These are phyloP conservation scores for Myathropa florea DNA, from an alignment of 2,888 invertebrate species.

Conservation along the genomic window DNA sequence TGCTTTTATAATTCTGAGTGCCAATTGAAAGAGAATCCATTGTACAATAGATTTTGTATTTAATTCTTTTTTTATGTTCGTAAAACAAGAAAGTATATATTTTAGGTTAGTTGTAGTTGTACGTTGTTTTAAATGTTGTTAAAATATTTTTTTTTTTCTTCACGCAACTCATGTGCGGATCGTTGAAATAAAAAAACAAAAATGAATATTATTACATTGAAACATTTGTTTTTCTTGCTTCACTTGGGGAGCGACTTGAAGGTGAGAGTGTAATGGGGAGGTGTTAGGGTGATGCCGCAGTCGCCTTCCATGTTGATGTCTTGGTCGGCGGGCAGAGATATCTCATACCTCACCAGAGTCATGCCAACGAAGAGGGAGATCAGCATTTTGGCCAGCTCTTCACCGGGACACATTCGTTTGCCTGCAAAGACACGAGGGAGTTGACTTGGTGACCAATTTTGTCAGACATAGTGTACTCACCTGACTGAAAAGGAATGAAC, in stretches of 20 bases:
- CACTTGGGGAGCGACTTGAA: conserved; percentile 58
- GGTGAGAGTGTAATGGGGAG: conserved; percentile 83
- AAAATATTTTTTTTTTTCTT: conserved; percentile 47
- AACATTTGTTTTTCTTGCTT: conserved; percentile 11
- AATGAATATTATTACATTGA: conserved; percentile 41
- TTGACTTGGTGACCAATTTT: not conserved
- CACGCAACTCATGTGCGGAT: conserved; percentile 14
- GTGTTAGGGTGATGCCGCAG: conserved; percentile 88
- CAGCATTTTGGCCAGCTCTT: conserved; percentile 89
- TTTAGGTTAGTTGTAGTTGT: conserved; percentile 32
- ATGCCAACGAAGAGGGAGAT: conserved; percentile 84
- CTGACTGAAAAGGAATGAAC: conserved; percentile 92
- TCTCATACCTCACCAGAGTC: conserved; percentile 83
- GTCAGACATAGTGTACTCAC: conserved; percentile 81
- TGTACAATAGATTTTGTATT: conserved; percentile 54
- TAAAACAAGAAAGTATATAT: conserved; percentile 8
- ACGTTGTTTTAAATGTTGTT: conserved; percentile 63
- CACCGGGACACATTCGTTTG: conserved; percentile 92
- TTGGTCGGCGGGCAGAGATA: conserved; percentile 79
- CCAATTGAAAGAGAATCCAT: conserved; percentile 57
- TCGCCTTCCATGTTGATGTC: conserved; percentile 85
- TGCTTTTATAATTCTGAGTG: conserved; percentile 61
- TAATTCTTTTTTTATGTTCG: conserved; percentile 50
- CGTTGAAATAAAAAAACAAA: conserved; percentile 54
- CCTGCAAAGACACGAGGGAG: conserved; percentile 83